Conservation (phyloP, 2,888 invertebrate species). For the Malthinus seriepunctatus region DNA sequence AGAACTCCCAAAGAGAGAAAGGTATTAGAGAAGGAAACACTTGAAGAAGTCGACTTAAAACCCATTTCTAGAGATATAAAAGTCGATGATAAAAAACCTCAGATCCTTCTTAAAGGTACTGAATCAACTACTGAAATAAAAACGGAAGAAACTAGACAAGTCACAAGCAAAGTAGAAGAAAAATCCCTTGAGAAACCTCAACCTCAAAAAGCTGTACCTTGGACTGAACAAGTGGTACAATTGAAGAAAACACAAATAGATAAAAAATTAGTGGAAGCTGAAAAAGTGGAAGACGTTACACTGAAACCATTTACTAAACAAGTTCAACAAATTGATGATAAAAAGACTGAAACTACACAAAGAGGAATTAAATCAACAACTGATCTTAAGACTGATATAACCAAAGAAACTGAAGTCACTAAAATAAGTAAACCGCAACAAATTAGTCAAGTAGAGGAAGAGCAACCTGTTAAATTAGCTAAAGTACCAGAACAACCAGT, state of each 20-base stretch:
- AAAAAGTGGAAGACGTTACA: slow-evolving; percentile 24
- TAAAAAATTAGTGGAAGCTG: slow-evolving; percentile 15
- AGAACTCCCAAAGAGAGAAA: slow-evolving; percentile 49
- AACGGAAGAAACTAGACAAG: slow-evolving; percentile 1
- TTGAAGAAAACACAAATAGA: slow-evolving; percentile 15
- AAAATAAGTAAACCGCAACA: not conserved
- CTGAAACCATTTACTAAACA: slow-evolving; percentile 18
- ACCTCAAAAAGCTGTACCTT: slow-evolving; percentile 15
- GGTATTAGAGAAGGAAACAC: slow-evolving; percentile 48
- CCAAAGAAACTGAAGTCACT: slow-evolving; percentile 2
- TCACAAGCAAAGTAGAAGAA: not conserved
- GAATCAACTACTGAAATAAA: not conserved
- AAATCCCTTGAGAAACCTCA: slow-evolving; percentile 12
- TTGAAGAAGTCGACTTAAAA: slow-evolving; percentile 57
- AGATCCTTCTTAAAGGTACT: not conserved
- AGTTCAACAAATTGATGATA: not conserved
- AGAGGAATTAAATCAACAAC: not conserved
- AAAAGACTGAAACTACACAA: not conserved
- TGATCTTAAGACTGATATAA: not conserved
- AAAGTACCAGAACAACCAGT: slow-evolving; percentile 7
- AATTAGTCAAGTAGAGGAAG: slow-evolving; percentile 1
- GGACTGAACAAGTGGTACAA: slow-evolving; percentile 22
- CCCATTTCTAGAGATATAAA: slow-evolving; percentile 51
- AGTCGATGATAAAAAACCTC: not conserved
- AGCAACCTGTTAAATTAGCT: not conserved